phyloP scores from a whole-genome alignment of 1,140 invertebrate species.

The Polypedilum vanderplanki region DNA sequence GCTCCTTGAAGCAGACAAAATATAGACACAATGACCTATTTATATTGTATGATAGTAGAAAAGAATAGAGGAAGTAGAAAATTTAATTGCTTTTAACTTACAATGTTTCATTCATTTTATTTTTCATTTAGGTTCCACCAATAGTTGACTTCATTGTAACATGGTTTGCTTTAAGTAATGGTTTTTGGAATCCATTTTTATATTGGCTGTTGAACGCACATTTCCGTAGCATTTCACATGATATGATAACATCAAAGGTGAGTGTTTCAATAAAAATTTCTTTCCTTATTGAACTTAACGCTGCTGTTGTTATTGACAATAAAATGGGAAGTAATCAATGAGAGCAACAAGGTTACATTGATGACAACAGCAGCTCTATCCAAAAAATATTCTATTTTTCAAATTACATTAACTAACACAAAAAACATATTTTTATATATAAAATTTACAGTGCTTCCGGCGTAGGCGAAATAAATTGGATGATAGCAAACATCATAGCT shows the following conservation, averaged over 20 bases:
- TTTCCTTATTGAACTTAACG: background rate
- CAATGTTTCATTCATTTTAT: background rate
- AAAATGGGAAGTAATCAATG: too few species aligned
- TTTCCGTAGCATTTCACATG: constrained; percentile 69
- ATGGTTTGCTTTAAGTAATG: constrained; percentile 77
- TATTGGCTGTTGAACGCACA: constrained; percentile 81
- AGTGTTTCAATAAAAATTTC: constrained; percentile 36
- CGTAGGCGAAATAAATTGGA: background rate
- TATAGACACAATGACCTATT: background rate
- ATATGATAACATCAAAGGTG: constrained; percentile 67
- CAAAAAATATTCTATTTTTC: too few species aligned
- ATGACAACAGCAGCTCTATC: too few species aligned
- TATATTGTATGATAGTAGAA: background rate
- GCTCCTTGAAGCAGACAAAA: too few species aligned
- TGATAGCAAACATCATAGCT: constrained; percentile 40
- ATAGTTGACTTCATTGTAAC: constrained; percentile 75
- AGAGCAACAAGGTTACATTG: too few species aligned
- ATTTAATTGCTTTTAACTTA: background rate
- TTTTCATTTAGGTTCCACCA: constrained; percentile 56
- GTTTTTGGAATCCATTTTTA: constrained; percentile 81
- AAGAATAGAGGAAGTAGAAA: background rate
- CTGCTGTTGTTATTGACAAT: too few species aligned
- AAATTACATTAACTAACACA: background rate
- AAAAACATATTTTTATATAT: constrained; percentile 1
- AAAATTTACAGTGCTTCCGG: constrained; percentile 15